Conservation (phyloP, 2,797 vertebrate species). For the Cyprinella venusta region DNA sequence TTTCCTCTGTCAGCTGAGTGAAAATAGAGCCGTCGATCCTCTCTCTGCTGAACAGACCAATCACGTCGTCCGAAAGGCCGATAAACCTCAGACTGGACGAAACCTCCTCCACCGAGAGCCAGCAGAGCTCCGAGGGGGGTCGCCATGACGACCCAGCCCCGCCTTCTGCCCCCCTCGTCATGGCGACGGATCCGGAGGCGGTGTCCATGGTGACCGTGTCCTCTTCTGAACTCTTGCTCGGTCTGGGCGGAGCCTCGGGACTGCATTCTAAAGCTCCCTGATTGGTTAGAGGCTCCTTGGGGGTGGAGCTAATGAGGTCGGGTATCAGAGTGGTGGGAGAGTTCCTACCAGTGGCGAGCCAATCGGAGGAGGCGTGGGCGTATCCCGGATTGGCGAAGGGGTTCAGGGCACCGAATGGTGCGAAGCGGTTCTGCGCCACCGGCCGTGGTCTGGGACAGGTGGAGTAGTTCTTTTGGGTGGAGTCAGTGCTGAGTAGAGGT, state of each 20-base stretch:
- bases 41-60: slow-evolving; percentile 91
- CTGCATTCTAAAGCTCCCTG: slow-evolving; percentile 56
- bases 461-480: slow-evolving; percentile 76
- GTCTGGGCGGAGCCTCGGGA: slow-evolving; percentile 63
- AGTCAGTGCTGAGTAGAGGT: slow-evolving; percentile 72
- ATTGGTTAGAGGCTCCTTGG: slow-evolving; percentile 65
- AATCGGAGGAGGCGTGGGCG: slow-evolving; percentile 67
- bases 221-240: slow-evolving; percentile 72
- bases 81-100: slow-evolving; percentile 94
- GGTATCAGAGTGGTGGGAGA: slow-evolving; percentile 74
- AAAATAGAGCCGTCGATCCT: slow-evolving; percentile 96
- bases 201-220: slow-evolving; percentile 70
- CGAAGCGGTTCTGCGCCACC: slow-evolving; percentile 87
- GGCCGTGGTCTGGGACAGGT: slow-evolving; percentile 83
- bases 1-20: slow-evolving; percentile 96
- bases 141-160: slow-evolving; percentile 79
- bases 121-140: slow-evolving; percentile 89
- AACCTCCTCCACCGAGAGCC: slow-evolving; percentile 93
- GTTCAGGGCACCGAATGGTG: slow-evolving; percentile 91
- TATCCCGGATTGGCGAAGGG: slow-evolving; percentile 83
- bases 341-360: slow-evolving; percentile 67
- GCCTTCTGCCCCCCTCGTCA: slow-evolving; percentile 81
- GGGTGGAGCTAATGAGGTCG: slow-evolving; percentile 49
- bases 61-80: slow-evolving; percentile 91
- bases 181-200: slow-evolving; percentile 66